Evolutionary conservation across 2,888 invertebrate genomes (phyloP).

Genomic region (Mythimna lalbum): DNA sequence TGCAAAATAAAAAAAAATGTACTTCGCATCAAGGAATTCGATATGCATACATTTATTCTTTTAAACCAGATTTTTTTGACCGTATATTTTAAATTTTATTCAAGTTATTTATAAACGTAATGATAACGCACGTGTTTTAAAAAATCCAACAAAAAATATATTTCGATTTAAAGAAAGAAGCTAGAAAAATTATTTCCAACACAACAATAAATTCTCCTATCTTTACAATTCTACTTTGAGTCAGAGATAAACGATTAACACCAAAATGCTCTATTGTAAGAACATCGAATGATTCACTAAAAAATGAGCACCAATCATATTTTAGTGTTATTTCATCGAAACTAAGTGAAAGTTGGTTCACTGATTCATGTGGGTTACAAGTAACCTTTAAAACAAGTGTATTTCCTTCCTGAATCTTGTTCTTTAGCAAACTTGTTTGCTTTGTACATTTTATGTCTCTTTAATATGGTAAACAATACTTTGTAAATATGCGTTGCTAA

Average conservation of each 20-base stretch:
- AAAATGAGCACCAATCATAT: conserved; percentile 37
- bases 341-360: conserved; percentile 55
- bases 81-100: neutral
- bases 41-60: neutral
- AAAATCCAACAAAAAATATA: neutral
- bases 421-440: conserved; percentile 31
- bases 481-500: too few species aligned
- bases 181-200: neutral
- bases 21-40: neutral
- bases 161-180: neutral
- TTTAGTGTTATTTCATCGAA: conserved; percentile 41
- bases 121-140: neutral
- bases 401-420: conserved; percentile 57
- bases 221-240: neutral
- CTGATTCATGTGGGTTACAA: conserved; percentile 49
- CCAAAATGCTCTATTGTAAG: neutral
- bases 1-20: neutral
- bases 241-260: neutral
- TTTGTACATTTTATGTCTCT: conserved; percentile 21
- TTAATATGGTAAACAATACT: neutral
- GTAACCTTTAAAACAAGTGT: conserved; percentile 61
- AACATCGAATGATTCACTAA: conserved; percentile 40
- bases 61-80: neutral
- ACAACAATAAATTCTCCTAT: neutral
- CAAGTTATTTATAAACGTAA: neutral